These are phyloP conservation scores for Tokudaia tokunoshimensis DNA, from an alignment of 2,797 vertebrate species.

Conservation along the genomic window DNA sequence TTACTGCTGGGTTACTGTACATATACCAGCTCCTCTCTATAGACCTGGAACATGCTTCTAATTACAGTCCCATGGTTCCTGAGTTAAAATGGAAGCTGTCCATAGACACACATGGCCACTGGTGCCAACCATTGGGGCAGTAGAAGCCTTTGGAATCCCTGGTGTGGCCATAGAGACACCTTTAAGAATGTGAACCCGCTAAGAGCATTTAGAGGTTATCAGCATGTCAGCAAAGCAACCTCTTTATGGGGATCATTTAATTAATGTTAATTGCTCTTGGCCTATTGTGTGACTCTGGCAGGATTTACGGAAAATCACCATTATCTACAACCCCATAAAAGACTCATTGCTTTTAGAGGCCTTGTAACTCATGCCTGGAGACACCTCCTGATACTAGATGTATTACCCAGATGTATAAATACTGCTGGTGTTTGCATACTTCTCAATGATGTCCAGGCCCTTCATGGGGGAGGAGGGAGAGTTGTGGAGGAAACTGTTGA, in stretches of 20 bases:
- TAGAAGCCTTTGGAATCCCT: constrained; percentile 73
- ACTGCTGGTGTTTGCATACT: constrained; percentile 73
- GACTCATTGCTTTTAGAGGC: constrained; percentile 74
- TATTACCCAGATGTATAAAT: constrained; percentile 38
- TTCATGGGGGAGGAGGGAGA: neutral
- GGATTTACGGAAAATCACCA: constrained; percentile 83
- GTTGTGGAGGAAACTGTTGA: too few species aligned
- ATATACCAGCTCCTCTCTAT: neutral
- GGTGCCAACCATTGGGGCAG: constrained; percentile 24
- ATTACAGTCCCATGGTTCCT: constrained; percentile 63
- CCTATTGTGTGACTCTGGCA: constrained; percentile 74
- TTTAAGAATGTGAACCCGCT: constrained; percentile 45
- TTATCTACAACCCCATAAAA: constrained; percentile 72
- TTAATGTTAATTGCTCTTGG: constrained; percentile 83
- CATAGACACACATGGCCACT: constrained; percentile 66
- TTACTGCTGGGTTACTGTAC: constrained; percentile 8
- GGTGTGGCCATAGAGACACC: constrained; percentile 44
- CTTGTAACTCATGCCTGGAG: constrained; percentile 69
- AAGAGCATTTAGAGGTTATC: constrained; percentile 83
- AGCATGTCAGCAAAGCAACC: constrained; percentile 66
- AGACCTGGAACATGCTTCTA: neutral
- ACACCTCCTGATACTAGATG: constrained; percentile 68
- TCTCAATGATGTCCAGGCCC: constrained; percentile 53
- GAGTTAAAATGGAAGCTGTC: constrained; percentile 79
- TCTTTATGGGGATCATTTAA: constrained; percentile 83